Evolutionary conservation across 1,140 invertebrate genomes (phyloP).

Genomic region (Drosophila sulfurigaster): DNA sequence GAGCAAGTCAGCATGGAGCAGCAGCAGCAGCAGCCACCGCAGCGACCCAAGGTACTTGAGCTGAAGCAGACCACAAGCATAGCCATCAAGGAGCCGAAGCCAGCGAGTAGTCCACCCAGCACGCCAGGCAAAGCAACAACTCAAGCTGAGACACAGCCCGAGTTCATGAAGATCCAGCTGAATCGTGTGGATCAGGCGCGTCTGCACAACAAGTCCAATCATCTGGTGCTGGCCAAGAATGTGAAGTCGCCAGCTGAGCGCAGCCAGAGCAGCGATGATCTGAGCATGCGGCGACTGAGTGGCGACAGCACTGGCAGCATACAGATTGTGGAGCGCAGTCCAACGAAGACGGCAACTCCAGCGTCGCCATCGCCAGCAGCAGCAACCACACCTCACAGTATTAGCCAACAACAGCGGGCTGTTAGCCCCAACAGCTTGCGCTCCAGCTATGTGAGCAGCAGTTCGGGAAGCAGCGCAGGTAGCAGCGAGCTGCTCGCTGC

Average conservation of each 20-base stretch:
- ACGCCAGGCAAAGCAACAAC: conserved; percentile 49
- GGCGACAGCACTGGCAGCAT: conserved; percentile 85
- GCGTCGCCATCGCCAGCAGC: conserved; percentile 13
- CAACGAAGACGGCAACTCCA: neutral
- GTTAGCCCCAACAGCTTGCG: conserved; percentile 64
- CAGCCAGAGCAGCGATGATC: conserved; percentile 72
- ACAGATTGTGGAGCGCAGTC: conserved; percentile 84
- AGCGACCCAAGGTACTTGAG: conserved; percentile 65
- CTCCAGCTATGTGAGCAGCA: conserved; percentile 57
- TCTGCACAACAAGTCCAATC: conserved; percentile 85
- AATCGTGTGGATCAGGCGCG: conserved; percentile 87
- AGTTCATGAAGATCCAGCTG: conserved; percentile 90
- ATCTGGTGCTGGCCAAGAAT: conserved; percentile 87
- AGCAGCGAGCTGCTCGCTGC: conserved; percentile 33
- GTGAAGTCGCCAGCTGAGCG: conserved; percentile 71
- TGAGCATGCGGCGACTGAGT: conserved; percentile 85
- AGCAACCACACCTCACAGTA: conserved; percentile 7
- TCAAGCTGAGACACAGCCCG: conserved; percentile 85
- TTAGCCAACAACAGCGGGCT: conserved; percentile 53
- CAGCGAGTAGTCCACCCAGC: conserved; percentile 48
- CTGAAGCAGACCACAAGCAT: conserved; percentile 42
- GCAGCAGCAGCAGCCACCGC: conserved; percentile 9
- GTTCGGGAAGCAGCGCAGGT: conserved; percentile 28
- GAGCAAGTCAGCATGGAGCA: conserved; percentile 37
- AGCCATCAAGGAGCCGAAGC: conserved; percentile 43